Percentiles rank a stretch among this genome's conserved stretches.
phyloP scores from a whole-genome alignment of 2,113 vertebrate genomes.

The Garra rufa region DNA sequence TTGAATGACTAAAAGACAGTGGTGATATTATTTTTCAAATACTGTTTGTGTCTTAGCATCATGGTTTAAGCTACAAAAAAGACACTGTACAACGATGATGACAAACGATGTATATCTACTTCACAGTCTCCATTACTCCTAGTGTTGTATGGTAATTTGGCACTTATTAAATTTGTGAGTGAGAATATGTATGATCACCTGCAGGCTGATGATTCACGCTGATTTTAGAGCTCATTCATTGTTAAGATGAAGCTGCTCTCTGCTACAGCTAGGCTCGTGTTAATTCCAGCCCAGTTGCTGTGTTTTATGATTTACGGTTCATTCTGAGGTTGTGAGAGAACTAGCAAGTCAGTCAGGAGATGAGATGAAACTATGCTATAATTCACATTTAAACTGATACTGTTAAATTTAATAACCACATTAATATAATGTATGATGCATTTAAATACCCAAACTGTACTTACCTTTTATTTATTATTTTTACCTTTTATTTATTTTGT shows the following conservation, averaged over 20 bases:
- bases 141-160: not conserved
- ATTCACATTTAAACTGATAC: not conserved
- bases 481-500: too few relatives aligned
- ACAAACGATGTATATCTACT: not conserved
- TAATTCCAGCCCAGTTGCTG: not conserved
- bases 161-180: slow-evolving; percentile 11
- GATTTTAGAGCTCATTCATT: slow-evolving; percentile 14
- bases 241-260: not conserved
- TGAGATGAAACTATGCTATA: not conserved
- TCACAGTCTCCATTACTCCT: not conserved
- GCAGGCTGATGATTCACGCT: slow-evolving; percentile 32
- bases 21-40: too few relatives aligned
- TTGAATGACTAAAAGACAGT: too few relatives aligned
- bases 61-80: too few relatives aligned
- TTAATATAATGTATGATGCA: not conserved
- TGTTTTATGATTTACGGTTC: slow-evolving; percentile 1
- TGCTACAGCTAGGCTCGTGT: not conserved
- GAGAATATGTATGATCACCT: slow-evolving; percentile 33
- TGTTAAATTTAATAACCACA: not conserved
- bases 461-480: not conserved
- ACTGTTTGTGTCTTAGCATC: too few relatives aligned
- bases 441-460: not conserved
- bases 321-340: not conserved
- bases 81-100: not conserved
- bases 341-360: not conserved